Percentiles rank a stretch among this genome's conserved stretches.
Evolutionary conservation across 2,797 vertebrate species (phyloP).

Genomic region (Pantherophis vulpinus): DNA sequence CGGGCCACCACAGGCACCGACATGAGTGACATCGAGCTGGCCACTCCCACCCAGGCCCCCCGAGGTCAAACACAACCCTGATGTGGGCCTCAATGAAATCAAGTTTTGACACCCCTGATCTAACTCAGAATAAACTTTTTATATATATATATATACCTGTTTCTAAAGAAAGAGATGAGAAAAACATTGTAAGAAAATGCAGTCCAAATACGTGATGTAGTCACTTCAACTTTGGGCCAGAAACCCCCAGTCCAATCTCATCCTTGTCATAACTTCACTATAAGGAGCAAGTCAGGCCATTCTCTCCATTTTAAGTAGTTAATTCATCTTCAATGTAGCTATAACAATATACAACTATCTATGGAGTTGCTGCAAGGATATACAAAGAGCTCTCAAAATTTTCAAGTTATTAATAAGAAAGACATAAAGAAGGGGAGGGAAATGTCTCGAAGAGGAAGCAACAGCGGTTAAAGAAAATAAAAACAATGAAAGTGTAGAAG

Average conservation of each 20-base stretch:
- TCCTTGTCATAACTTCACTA: neutral
- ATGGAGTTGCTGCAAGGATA: too few species aligned
- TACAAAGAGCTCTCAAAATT: neutral
- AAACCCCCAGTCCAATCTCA: neutral
- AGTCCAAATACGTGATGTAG: neutral
- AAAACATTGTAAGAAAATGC: neutral
- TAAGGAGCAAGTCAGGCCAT: neutral
- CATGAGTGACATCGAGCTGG: too few species aligned
- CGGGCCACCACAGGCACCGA: too few species aligned
- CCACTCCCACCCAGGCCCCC: too few species aligned
- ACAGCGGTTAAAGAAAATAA: neutral
- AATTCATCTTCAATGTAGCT: neutral
- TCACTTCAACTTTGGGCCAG: neutral
- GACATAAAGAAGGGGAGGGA: neutral
- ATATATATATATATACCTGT: too few species aligned
- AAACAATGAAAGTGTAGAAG: neutral
- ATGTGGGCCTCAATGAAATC: too few species aligned
- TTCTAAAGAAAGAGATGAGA: neutral
- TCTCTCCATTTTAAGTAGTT: neutral
- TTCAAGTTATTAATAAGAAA: conserved; percentile 22
- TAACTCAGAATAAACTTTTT: too few species aligned
- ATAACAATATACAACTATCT: neutral
- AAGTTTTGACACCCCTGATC: too few species aligned
- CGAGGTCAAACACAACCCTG: too few species aligned
- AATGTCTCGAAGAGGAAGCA: conserved; percentile 28